Percentiles rank a stretch among this genome's conserved stretches.
These are phyloP conservation scores for Glareola pratincola DNA, from an alignment of 2,113 vertebrate genomes.

Conservation along the genomic window DNA sequence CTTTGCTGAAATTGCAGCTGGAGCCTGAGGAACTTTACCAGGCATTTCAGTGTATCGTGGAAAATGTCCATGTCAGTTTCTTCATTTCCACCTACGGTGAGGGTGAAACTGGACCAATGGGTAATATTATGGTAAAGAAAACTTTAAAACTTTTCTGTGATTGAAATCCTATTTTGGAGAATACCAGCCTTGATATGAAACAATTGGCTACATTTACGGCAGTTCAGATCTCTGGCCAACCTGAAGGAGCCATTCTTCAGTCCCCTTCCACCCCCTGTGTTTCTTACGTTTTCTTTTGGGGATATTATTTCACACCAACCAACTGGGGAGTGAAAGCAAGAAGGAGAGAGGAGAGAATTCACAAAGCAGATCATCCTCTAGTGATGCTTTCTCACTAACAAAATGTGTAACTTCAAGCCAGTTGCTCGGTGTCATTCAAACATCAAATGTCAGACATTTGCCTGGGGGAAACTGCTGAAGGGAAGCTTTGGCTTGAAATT, in stretches of 20 bases:
- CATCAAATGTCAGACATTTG: not conserved
- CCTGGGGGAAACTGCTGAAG: not conserved
- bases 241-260: not conserved
- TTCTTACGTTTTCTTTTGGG: not conserved
- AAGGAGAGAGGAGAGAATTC: not conserved
- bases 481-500: not conserved
- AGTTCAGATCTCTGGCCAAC: not conserved
- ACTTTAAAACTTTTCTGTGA: not conserved
- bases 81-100: slow-evolving; percentile 46
- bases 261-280: not conserved
- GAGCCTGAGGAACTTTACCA: slow-evolving; percentile 51
- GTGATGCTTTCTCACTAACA: not conserved
- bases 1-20: slow-evolving; percentile 56
- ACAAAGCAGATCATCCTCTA: not conserved
- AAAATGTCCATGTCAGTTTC: slow-evolving; percentile 46
- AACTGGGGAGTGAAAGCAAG: not conserved
- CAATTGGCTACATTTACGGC: not conserved
- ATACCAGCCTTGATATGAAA: not conserved
- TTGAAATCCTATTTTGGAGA: not conserved
- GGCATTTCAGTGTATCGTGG: slow-evolving; percentile 41
- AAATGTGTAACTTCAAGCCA: not conserved
- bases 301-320: not conserved
- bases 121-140: slow-evolving; percentile 45
- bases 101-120: slow-evolving; percentile 49
- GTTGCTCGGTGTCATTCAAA: not conserved